Conservation (phyloP, 2,888 invertebrate species). For the Nomada ferruginata region DNA sequence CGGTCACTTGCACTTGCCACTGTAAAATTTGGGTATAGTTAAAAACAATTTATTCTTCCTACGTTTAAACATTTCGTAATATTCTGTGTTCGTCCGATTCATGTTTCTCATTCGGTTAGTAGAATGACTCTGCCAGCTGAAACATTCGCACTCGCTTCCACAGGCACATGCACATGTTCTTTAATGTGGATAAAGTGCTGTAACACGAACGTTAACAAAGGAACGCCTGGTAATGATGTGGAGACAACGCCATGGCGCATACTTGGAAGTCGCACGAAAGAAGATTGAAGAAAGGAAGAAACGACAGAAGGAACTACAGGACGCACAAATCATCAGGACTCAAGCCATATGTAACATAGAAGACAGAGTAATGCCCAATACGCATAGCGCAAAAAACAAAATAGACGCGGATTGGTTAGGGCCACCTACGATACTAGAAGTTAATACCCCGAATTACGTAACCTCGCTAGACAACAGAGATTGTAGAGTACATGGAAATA, state of each 20-base stretch:
- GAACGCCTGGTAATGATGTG: background rate
- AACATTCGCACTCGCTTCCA: too few relatives aligned
- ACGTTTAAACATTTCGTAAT: too few relatives aligned
- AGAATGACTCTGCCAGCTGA: too few relatives aligned
- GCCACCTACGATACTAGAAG: background rate
- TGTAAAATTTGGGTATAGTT: too few relatives aligned
- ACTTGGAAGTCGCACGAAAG: background rate
- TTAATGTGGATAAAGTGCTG: background rate
- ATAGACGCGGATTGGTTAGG: background rate
- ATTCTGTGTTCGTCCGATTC: too few relatives aligned
- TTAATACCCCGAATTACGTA: background rate
- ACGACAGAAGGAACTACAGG: background rate
- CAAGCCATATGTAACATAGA: constrained; percentile 2
- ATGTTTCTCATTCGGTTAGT: too few relatives aligned
- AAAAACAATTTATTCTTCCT: too few relatives aligned
- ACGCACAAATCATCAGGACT: background rate
- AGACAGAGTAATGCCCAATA: background rate
- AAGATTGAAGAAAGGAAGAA: background rate
- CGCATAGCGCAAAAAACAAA: background rate
- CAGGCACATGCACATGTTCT: too few relatives aligned
- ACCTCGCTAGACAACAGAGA: background rate
- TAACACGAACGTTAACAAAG: background rate
- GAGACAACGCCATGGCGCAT: background rate
- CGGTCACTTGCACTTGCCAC: too few relatives aligned
- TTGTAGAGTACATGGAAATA: background rate